Base-by-base conservation (phyloP, 1,140 invertebrate species). In the Rhopalosiphum maidis region DNA sequence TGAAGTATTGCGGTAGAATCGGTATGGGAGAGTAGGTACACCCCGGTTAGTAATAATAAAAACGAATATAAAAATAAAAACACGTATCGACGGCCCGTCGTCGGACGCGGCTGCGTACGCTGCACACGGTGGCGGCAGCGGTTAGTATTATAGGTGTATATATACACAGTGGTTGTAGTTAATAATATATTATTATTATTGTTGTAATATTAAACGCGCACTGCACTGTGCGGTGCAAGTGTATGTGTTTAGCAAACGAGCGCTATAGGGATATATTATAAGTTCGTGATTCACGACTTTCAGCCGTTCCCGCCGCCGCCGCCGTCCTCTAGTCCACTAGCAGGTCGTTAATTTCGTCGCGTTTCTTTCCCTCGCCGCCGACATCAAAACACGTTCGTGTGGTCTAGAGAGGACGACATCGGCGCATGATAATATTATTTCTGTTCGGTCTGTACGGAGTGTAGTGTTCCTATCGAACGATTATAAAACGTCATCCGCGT, bases 1-100 rank as follows among this genome's bases (percentile, higher is more conserved):
- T 90, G 88, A 90, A 90, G 88, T 90, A 60, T 90, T 41, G 51
- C 88, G 88, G 88, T 55, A 55, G 43, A 55, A 90, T 60, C 30
- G 15, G 30, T 87, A 35, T 46, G n/a, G 30, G 30, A 77, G 30
- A 41, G 15, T 77, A n/a, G 41, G 41, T 41, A 41, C 3, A 41
- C 41, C 18, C 37, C 37, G 41, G 41, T n/a, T 48, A n/a, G 46
- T 87, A 89, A 89, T 51, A 89, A 89, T 22, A 41, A 90, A 41
- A 90, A 90, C 15, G 11, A 55, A 41, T 37, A 41, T 15, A 55
- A 46, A 48, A 48, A 35, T 1, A 87, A n/a, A 90, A 55, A 60
- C 54, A 37, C 23, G 9, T 22, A 55, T 35, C 35, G 88, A n/a
- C 88, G 87, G 2, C 9, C 23, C 8, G 46, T 15, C 30, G 35